phyloP scores from a whole-genome alignment of 2,888 invertebrate genomes.

The Ectobius pallidus region DNA sequence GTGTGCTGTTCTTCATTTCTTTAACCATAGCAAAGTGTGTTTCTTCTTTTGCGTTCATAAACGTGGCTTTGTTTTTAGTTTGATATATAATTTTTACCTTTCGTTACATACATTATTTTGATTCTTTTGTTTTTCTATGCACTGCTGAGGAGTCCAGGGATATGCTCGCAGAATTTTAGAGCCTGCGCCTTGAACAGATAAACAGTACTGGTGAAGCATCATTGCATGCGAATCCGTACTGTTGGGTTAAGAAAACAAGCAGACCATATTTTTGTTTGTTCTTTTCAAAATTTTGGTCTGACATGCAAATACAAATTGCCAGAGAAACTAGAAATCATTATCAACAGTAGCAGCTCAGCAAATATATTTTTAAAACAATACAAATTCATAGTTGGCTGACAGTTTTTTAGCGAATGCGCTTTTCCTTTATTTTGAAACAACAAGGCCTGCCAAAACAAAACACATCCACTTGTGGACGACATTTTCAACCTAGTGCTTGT shows the following conservation, averaged over 20 bases:
- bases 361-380: no score
- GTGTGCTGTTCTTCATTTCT: conserved; percentile 26
- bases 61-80: conserved; percentile 18
- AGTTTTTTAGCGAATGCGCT: neutral
- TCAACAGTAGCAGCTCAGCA: no score
- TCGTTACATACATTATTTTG: neutral
- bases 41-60: conserved; percentile 19
- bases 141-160: conserved; percentile 28
- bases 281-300: neutral
- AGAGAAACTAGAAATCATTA: no score
- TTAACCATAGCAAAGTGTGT: conserved; percentile 23
- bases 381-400: neutral
- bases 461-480: neutral
- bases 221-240: neutral
- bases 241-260: neutral
- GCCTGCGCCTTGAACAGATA: no score
- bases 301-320: neutral
- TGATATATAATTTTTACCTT: neutral
- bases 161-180: neutral
- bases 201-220: neutral
- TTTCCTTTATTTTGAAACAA: neutral
- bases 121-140: conserved; percentile 9
- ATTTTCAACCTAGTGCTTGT: neutral
- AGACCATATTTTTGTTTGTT: no score
- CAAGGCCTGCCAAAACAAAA: neutral